Evolutionary conservation across 2,797 vertebrate genomes (phyloP).

Genomic region (Urocyon cinereoargenteus): DNA sequence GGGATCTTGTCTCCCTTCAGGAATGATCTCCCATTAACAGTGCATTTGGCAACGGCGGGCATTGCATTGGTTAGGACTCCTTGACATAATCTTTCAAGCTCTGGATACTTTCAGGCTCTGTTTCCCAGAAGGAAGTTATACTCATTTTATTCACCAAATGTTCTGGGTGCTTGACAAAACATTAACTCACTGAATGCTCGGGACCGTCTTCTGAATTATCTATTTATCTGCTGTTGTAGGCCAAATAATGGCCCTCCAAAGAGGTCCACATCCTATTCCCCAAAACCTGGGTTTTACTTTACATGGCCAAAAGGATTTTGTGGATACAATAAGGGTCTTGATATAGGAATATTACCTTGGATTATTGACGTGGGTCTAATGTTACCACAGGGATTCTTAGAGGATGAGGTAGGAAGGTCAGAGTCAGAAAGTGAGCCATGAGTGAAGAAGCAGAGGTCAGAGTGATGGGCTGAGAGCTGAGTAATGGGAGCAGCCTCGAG

Average conservation of each 20-base stretch:
- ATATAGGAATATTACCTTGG: background rate
- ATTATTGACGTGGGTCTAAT: background rate
- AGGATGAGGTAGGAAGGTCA: background rate
- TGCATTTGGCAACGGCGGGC: background rate
- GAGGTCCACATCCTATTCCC: background rate
- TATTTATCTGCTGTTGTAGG: background rate
- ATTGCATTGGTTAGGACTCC: background rate
- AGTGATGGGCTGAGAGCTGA: background rate
- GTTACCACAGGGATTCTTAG: background rate
- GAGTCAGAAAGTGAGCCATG: background rate
- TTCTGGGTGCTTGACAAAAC: conserved; percentile 27
- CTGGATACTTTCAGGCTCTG: background rate
- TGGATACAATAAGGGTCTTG: background rate
- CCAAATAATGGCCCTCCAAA: background rate
- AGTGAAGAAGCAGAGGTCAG: background rate
- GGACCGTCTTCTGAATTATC: background rate
- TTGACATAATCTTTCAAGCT: background rate
- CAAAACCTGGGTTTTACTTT: background rate
- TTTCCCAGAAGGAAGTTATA: background rate
- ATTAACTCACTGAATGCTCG: background rate
- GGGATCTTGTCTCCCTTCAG: background rate
- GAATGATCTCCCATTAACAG: background rate
- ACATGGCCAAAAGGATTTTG: background rate
- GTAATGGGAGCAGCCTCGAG: background rate
- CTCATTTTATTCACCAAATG: background rate